These are phyloP conservation scores for Trichogramma evanescens DNA, from an alignment of 2,888 invertebrate genomes.

Conservation along the genomic window DNA sequence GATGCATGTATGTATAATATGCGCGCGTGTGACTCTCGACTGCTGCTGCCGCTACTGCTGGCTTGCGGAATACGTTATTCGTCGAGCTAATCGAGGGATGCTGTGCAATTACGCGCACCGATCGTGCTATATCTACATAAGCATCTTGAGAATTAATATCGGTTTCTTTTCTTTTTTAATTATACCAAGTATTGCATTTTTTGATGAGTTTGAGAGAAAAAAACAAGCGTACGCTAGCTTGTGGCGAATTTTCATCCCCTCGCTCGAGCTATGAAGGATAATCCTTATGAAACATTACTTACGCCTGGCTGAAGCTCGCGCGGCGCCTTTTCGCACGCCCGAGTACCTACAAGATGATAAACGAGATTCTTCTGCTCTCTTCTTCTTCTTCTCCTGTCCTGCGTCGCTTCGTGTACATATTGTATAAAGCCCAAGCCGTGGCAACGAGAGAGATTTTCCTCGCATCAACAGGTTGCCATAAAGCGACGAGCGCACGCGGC, in stretches of 20 bases:
- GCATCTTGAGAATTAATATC: not conserved
- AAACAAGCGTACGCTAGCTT: not conserved
- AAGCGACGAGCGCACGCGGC: conserved; percentile 1
- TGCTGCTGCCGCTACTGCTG: not conserved
- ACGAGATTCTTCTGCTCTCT: conserved; percentile 4
- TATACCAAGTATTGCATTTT: too few relatives aligned
- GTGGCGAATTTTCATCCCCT: not conserved
- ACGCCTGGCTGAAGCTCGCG: conserved; percentile 4
- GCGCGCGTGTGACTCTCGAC: not conserved
- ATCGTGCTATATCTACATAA: not conserved
- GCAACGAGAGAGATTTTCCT: conserved; percentile 6
- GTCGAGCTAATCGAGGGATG: not conserved
- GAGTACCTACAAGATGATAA: conserved; percentile 8
- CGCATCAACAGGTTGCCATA: conserved; percentile 25
- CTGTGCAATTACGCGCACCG: not conserved
- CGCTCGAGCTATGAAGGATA: too few relatives aligned
- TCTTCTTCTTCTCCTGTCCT: not conserved
- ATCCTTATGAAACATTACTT: not conserved
- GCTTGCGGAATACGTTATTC: conserved; percentile 2
- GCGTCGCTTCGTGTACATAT: not conserved
- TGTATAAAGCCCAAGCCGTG: not conserved
- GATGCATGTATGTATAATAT: not conserved
- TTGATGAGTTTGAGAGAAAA: not conserved
- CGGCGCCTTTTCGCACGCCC: not conserved
- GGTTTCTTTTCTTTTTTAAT: not conserved